Evolutionary conservation across 1,140 invertebrate species (phyloP).

Genomic region (Ips typographus): DNA sequence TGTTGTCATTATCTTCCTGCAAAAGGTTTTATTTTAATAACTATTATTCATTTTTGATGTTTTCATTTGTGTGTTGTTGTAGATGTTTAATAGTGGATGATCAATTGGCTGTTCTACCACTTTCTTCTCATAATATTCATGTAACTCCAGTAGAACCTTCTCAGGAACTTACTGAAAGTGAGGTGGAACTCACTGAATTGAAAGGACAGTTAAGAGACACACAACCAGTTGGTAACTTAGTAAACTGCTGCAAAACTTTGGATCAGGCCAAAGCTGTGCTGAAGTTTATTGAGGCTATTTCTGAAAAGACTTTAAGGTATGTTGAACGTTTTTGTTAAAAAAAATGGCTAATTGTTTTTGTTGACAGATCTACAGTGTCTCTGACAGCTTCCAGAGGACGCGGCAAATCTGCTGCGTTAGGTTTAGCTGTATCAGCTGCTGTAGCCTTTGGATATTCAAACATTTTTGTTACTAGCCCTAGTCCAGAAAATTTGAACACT

Average conservation of each 20-base stretch:
- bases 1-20: slow-evolving; percentile 88
- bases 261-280: slow-evolving; percentile 93
- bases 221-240: slow-evolving; percentile 86
- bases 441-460: slow-evolving; percentile 93
- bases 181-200: slow-evolving; percentile 66
- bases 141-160: slow-evolving; percentile 68
- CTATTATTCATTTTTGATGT: neutral
- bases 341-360: neutral
- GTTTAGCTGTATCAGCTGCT: slow-evolving; percentile 85
- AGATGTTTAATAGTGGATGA: slow-evolving; percentile 92
- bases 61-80: neutral
- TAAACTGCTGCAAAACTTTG: slow-evolving; percentile 89
- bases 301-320: slow-evolving; percentile 79
- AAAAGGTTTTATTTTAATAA: slow-evolving; percentile 52
- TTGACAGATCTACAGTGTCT: slow-evolving; percentile 78
- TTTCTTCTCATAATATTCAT: slow-evolving; percentile 85
- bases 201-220: slow-evolving; percentile 79
- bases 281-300: slow-evolving; percentile 93
- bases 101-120: slow-evolving; percentile 86
- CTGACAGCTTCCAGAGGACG: slow-evolving; percentile 95
- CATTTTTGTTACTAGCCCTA: slow-evolving; percentile 97
- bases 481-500: slow-evolving; percentile 97
- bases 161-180: slow-evolving; percentile 51
- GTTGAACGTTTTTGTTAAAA: neutral
- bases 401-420: slow-evolving; percentile 98